Evolutionary conservation across 2,888 invertebrate species (phyloP).

Genomic region (Drosophila ustulata): DNA sequence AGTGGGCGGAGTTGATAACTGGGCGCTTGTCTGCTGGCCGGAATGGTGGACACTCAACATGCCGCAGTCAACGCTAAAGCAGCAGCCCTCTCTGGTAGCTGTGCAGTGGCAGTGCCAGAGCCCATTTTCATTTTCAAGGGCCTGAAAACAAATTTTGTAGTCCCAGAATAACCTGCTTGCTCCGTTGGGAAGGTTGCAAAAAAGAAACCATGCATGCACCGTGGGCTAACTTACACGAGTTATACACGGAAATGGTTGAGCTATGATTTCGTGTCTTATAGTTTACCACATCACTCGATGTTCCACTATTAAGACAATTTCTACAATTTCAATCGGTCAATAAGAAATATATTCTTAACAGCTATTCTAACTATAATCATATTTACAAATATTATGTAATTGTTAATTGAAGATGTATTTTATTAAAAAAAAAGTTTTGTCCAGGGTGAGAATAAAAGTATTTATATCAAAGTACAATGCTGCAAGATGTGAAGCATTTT

Average conservation of each 20-base stretch:
- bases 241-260: background rate
- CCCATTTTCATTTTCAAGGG: conserved; percentile 74
- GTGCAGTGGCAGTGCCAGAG: conserved; percentile 30
- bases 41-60: conserved; percentile 50
- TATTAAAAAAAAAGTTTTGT: no score
- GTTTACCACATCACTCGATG: no score
- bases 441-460: no score
- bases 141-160: conserved; percentile 67
- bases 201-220: conserved; percentile 59
- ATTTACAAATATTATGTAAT: no score
- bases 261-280: no score
- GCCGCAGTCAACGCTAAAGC: conserved; percentile 20
- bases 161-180: conserved; percentile 58
- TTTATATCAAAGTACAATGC: no score
- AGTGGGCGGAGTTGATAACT: conserved; percentile 42
- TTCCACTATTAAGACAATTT: no score
- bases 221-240: conserved; percentile 24
- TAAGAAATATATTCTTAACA: no score
- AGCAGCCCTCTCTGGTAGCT: conserved; percentile 21
- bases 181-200: conserved; percentile 46
- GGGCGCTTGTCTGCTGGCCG: conserved; percentile 1
- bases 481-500: no score
- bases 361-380: no score
- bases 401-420: no score
- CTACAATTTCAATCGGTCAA: no score